A percentile compares a stretch with the other conserved stretches of the same genome.
These are phyloP conservation scores for Monodelphis domestica DNA, from an alignment of 2,797 vertebrate species.

Conservation along the genomic window DNA sequence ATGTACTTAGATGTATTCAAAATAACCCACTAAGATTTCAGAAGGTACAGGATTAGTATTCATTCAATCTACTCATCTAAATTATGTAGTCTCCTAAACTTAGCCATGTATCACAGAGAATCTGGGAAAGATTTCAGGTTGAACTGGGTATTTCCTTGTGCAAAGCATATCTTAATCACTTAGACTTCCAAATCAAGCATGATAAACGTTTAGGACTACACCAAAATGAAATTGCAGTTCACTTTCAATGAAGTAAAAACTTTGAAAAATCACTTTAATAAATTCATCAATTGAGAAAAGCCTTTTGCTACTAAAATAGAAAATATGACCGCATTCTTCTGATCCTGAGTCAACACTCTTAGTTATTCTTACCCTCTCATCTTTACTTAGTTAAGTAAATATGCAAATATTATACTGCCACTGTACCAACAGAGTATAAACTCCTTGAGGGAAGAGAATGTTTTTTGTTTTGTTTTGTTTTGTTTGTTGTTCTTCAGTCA, in stretches of 20 bases:
- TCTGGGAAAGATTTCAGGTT: background rate
- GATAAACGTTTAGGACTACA: background rate
- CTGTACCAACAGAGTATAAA: background rate
- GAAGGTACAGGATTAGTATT: background rate
- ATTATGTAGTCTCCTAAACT: background rate
- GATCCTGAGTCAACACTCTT: background rate
- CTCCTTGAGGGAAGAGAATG: background rate
- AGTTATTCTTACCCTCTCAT: background rate
- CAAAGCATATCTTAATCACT: background rate
- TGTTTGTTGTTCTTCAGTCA: too few species aligned
- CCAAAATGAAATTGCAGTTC: background rate
- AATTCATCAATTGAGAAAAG: background rate
- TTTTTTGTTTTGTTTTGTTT: too few species aligned
- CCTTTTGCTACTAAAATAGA: background rate
- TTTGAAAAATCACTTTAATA: background rate
- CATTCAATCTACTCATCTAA: background rate
- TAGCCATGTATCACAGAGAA: background rate
- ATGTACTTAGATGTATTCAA: background rate
- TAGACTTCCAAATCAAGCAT: background rate
- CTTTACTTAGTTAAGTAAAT: background rate
- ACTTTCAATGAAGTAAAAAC: background rate
- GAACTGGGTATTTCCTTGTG: background rate
- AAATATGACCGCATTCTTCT: background rate
- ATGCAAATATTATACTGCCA: background rate
- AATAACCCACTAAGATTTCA: background rate